Conservation (phyloP, 2,113 vertebrate species). For the Rhinolophus sinicus region DNA sequence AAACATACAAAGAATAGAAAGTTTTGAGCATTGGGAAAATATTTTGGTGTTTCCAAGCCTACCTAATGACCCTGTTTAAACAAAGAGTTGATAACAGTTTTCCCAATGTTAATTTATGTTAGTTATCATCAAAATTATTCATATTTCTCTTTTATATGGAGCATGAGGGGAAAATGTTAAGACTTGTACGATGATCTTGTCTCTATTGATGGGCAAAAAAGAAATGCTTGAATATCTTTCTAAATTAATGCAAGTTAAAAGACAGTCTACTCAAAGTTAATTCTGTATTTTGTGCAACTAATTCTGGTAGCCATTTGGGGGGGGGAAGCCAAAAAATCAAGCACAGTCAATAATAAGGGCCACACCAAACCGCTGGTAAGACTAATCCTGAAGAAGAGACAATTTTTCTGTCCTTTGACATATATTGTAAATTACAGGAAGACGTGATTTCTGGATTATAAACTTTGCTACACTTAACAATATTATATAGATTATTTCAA, state of each 20-base stretch:
- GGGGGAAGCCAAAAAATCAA: not conserved
- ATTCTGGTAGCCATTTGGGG: not conserved
- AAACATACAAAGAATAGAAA: not conserved
- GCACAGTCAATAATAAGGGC: not conserved
- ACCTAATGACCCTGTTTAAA: not conserved
- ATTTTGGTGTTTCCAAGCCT: not conserved
- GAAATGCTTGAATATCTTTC: not conserved
- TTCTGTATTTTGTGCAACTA: not conserved
- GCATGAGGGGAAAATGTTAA: not conserved
- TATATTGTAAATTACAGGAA: not conserved
- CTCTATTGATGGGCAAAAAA: not conserved
- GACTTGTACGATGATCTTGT: not conserved
- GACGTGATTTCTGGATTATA: not conserved
- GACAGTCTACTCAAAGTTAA: not conserved
- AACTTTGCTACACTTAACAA: not conserved
- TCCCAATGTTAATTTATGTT: not conserved
- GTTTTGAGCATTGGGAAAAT: not conserved
- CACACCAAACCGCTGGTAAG: not conserved
- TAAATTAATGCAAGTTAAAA: not conserved
- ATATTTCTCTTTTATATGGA: conserved; percentile 11
- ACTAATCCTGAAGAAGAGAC: not conserved
- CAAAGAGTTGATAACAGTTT: not conserved
- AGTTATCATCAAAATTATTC: conserved; percentile 9
- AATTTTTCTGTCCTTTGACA: not conserved
- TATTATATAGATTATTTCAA: not conserved